Percentiles rank a stretch among this genome's conserved stretches.
Evolutionary conservation across 2,888 invertebrate species (phyloP).

Genomic region (Caenorhabditis sp.): DNA sequence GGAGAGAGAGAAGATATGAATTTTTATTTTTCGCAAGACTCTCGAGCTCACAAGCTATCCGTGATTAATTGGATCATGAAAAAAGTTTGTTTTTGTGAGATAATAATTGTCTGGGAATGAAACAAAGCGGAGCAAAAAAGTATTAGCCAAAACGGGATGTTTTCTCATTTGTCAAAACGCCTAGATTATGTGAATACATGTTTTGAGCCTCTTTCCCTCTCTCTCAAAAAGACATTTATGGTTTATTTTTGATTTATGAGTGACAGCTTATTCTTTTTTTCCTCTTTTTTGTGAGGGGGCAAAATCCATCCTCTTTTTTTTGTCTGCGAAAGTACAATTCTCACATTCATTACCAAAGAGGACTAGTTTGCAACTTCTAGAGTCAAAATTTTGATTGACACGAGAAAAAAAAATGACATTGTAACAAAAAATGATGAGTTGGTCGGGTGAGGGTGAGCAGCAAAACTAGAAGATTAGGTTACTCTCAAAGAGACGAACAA

Average conservation of each 20-base stretch:
- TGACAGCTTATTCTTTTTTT: neutral
- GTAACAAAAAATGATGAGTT: too few relatives aligned
- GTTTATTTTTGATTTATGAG: neutral
- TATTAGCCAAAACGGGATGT: neutral
- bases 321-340: neutral
- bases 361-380: too few relatives aligned
- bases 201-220: neutral
- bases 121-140: neutral
- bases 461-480: too few relatives aligned
- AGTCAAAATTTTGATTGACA: neutral
- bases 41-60: neutral
- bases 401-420: neutral
- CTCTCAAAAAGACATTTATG: constrained; percentile 1
- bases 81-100: neutral
- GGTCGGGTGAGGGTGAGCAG: too few relatives aligned
- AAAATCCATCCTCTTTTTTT: neutral
- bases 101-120: neutral
- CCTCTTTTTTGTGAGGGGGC: neutral
- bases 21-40: neutral
- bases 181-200: neutral
- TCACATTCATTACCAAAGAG: neutral
- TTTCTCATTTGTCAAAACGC: neutral
- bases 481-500: too few relatives aligned
- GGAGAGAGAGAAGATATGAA: neutral
- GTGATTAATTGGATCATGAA: neutral